A percentile compares a stretch with the other conserved stretches of the same genome.
These are phyloP conservation scores for Enteromius thamalakanensis DNA, from an alignment of 2,797 vertebrate genomes.

Conservation along the genomic window DNA sequence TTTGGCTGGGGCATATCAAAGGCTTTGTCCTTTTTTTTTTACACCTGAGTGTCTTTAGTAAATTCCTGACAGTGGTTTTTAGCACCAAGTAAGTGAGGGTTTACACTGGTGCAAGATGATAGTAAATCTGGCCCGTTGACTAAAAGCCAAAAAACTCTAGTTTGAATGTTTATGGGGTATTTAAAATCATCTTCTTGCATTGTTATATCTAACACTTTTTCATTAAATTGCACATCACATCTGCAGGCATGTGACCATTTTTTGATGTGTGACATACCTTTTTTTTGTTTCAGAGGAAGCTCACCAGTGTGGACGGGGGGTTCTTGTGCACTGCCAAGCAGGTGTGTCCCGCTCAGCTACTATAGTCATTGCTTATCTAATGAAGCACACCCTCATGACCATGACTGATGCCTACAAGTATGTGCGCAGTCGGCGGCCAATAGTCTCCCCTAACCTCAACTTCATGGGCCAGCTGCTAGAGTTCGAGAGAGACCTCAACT, in stretches of 20 bases:
- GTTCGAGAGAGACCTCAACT: constrained; percentile 88
- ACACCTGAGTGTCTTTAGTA: too few relatives aligned
- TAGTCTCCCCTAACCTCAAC: constrained; percentile 89
- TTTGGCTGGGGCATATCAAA: not conserved
- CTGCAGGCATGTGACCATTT: not conserved
- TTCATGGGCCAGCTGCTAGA: constrained; percentile 91
- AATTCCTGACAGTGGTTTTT: too few relatives aligned
- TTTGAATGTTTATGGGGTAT: not conserved
- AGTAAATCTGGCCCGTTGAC: not conserved
- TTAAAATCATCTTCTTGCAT: not conserved
- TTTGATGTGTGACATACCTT: not conserved
- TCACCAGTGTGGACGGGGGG: constrained; percentile 84
- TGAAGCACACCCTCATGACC: constrained; percentile 93
- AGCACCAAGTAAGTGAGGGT: too few relatives aligned
- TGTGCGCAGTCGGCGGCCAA: constrained; percentile 82
- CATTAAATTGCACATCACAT: constrained; percentile 2
- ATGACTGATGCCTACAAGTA: constrained; percentile 91
- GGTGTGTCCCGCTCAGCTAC: constrained; percentile 89
- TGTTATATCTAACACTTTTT: constrained; percentile 25
- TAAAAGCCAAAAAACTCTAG: not conserved
- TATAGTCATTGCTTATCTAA: constrained; percentile 88
- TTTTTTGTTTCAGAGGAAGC: constrained; percentile 81
- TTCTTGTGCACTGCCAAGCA: constrained; percentile 88
- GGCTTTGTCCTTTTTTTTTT: not conserved
- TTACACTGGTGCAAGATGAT: too few relatives aligned